Base-by-base conservation (phyloP, 2,113 vertebrate species). In the Oreochromis aureus region DNA sequence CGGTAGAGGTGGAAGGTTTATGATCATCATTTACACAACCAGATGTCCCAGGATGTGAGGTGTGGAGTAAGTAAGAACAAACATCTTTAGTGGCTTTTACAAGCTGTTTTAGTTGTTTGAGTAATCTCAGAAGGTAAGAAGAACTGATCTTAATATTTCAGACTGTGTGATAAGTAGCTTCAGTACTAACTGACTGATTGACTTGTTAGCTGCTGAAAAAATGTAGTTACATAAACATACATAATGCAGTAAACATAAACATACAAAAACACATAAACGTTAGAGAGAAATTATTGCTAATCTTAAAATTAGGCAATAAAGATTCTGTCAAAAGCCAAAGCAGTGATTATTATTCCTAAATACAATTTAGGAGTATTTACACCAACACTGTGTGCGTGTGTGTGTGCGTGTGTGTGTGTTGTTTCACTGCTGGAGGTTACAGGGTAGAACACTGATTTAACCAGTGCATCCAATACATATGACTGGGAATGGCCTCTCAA, bases 371-470 rank as follows among this genome's bases (percentile, higher is more conserved):
- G 51, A 53, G 19, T 54, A 54, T 54, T n/a, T n/a, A 54, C 51
- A 54, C 19, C 48, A 7, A n/a, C 18, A 53, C 4, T 58, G 24
- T 7, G 12, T 15, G 7, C 15, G 55, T 55, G 10, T 55, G 53
- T 54, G 53, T 27, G 11, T 27, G 22, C 27, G 78, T 41, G 66
- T n/a, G n/a, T 55, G 32, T 83, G 16, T 71, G 71, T 69, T 27
- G 32, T 41, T 12, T n/a, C 32, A 19, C 19, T 30, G 87, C 32
- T 82, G 36, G 46, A 91, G 59, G 92, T 92, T 55, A 90, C 79
- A 36, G 32, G 80, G 48, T 32, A 95, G 94, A 94, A 94, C 96
- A 96, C 96, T 97, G 97, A 98, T 98, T 98, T 97, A 97, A 97
- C 97, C 96, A 96, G 95, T 95, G 91, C 93, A 95, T 94, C 95